Evolutionary conservation across 2,888 invertebrate species (phyloP).

Genomic region (Drosophila kuntzei): DNA sequence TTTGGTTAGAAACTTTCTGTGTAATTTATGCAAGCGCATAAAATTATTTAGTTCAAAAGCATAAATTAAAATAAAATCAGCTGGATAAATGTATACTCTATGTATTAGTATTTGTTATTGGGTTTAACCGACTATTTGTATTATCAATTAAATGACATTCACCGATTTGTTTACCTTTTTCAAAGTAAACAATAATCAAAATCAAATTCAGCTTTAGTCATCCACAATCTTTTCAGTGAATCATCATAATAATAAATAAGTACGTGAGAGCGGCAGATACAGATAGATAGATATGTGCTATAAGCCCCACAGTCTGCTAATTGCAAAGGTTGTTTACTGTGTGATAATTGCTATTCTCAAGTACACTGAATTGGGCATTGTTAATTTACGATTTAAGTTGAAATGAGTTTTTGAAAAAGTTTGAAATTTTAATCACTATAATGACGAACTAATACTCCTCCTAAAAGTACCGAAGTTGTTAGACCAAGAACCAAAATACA

Average conservation of each 20-base stretch:
- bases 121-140: conserved; percentile 6
- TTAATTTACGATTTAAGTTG: conserved; percentile 18
- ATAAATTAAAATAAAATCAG: conserved; percentile 48
- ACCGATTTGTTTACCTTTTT: conserved; percentile 28
- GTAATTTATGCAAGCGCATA: conserved; percentile 52
- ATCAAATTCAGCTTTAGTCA: conserved; percentile 45
- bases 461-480: not conserved
- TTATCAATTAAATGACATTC: conserved; percentile 13
- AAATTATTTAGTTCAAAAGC: conserved; percentile 34
- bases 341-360: conserved; percentile 42
- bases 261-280: conserved; percentile 38
- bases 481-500: not conserved
- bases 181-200: conserved; percentile 5
- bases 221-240: conserved; percentile 39
- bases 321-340: conserved; percentile 44
- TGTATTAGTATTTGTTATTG: not conserved
- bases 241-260: conserved; percentile 47
- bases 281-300: conserved; percentile 23
- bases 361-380: conserved; percentile 34
- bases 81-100: conserved; percentile 7
- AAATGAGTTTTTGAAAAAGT: conserved; percentile 2
- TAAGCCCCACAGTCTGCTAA: conserved; percentile 50
- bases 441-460: no score
- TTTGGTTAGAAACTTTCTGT: conserved; percentile 23
- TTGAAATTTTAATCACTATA: not conserved